Base-by-base conservation (phyloP, 2,113 vertebrate species). In the Rhinolophus ferrumequinum region DNA sequence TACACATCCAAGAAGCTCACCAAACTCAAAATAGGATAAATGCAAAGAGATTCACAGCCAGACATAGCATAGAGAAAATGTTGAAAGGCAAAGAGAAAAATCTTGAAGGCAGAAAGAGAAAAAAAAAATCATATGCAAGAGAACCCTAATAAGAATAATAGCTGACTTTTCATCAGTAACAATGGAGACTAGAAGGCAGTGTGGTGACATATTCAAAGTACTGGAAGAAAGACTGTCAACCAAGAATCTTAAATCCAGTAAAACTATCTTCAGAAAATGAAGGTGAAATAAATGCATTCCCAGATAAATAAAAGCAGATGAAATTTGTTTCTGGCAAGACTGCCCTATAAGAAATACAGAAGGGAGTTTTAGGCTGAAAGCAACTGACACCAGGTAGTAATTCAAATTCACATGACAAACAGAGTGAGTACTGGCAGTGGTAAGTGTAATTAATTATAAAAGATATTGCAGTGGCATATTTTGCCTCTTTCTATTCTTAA, bases 241-340 rank as follows among this genome's bases (percentile, higher is more conserved):
- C 50, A 67, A 73, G 66, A 81, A 73, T 67, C 56, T 93, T 86
- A 91, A 95, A 72, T 82, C 26, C 26, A 77, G 8, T 93, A 87
- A 88, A 97, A 88, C 30, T 88, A 30, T 82, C 26, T 94, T 95
- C 77, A 84, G 72, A 38, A 91, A 77, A 77, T 88, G 58, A 92
- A 94, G 30, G 15, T 69, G 18, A 67, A 77, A 83, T 72, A 60
- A 95, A 52, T 58, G 21, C 35, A 73, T 94, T 88, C n/a, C 35
- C 41, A 67, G 47, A 28, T 85, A 94, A 77, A 72, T 28, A 66
- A 84, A 95, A 92, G 38, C 64, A 67, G 18, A 88, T 80, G 6
- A 24, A 67, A 67, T 80, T 18, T 91, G 47, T 90, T 83, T 52
- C 21, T 77, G 56, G 33, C 52, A 70, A 70, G 64, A 15, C 19